Percentiles rank a stretch among this genome's conserved stretches.
Conservation (phyloP, 2,888 invertebrate genomes). For the Drosophila setosimentum region DNA sequence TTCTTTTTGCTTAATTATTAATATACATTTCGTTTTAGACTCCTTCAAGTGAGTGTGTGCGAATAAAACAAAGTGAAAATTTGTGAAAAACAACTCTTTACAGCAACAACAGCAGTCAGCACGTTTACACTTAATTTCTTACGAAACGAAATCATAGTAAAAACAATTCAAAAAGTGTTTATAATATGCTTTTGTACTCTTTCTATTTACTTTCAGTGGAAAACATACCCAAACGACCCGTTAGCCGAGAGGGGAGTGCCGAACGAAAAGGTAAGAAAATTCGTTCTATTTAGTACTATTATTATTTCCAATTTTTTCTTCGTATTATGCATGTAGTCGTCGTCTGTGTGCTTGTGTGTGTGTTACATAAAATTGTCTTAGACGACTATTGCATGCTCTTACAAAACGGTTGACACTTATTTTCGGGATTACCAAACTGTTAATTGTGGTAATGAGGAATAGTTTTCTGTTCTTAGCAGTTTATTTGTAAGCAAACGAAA, state of each 20-base stretch:
- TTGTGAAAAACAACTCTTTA: conserved; percentile 21
- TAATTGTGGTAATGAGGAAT: not conserved
- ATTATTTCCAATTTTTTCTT: conserved; percentile 11
- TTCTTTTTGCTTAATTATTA: conserved; percentile 30
- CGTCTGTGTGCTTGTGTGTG: not conserved
- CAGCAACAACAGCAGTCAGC: conserved; percentile 11
- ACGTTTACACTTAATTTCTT: conserved; percentile 41
- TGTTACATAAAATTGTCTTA: conserved; percentile 47
- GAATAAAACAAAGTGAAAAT: conserved; percentile 18
- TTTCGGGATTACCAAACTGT: not conserved
- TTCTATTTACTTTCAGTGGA: conserved; percentile 81
- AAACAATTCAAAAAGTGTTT: conserved; percentile 43
- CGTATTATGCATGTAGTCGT: conserved; percentile 1
- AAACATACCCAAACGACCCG: conserved; percentile 82
- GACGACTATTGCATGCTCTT: conserved; percentile 37
- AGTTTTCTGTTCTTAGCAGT: not conserved
- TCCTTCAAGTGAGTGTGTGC: conserved; percentile 53
- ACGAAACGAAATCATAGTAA: conserved; percentile 44
- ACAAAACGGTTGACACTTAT: not conserved
- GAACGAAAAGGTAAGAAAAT: conserved; percentile 83
- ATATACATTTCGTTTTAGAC: conserved; percentile 45
- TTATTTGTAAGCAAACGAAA: not conserved
- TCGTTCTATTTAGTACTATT: conserved; percentile 41
- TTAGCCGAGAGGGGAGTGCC: conserved; percentile 85
- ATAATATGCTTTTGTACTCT: conserved; percentile 37